phyloP scores from a whole-genome alignment of 2,888 invertebrate species.

The Trissoscelio sp. region DNA sequence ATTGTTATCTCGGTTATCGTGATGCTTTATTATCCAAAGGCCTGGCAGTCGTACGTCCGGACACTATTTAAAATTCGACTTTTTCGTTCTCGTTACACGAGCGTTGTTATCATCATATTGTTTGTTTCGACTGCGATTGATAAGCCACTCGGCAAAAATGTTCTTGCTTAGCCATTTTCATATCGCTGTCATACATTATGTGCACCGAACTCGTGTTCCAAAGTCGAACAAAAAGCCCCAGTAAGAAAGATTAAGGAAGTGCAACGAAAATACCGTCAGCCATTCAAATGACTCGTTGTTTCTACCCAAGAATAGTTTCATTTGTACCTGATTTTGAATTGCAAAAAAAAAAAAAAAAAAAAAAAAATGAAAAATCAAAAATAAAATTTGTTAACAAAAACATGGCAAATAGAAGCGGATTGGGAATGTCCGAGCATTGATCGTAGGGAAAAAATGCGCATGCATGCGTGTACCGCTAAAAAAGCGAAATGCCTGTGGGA shows the following conservation, averaged over 20 bases:
- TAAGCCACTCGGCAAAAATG: conserved; percentile 41
- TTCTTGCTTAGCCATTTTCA: conserved; percentile 41
- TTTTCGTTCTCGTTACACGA: conserved; percentile 61
- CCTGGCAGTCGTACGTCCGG: conserved; percentile 48
- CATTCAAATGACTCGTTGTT: conserved; percentile 16
- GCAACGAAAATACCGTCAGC: conserved; percentile 20
- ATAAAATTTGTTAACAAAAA: too few species aligned
- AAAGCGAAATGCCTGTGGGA: conserved; percentile 8
- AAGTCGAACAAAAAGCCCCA: conserved; percentile 44
- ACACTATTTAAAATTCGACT: conserved; percentile 55
- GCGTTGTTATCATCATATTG: conserved; percentile 71
- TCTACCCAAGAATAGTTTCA: conserved; percentile 3
- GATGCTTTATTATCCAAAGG: conserved; percentile 57
- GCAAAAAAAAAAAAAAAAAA: too few species aligned
- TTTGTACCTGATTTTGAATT: conserved; percentile 22
- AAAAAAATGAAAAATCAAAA: too few species aligned
- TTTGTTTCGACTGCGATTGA: conserved; percentile 73
- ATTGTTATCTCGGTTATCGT: conserved; percentile 60
- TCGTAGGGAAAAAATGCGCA: conserved; percentile 7
- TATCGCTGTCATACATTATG: conserved; percentile 25
- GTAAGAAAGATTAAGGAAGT: conserved; percentile 65
- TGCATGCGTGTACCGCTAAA: conserved; percentile 19
- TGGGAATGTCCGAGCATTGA: conserved; percentile 18
- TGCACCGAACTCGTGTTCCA: conserved; percentile 16
- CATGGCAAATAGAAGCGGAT: background rate